Evolutionary conservation across 2,888 invertebrate species (phyloP).

Genomic region (Pristionchus fissidentatus): DNA sequence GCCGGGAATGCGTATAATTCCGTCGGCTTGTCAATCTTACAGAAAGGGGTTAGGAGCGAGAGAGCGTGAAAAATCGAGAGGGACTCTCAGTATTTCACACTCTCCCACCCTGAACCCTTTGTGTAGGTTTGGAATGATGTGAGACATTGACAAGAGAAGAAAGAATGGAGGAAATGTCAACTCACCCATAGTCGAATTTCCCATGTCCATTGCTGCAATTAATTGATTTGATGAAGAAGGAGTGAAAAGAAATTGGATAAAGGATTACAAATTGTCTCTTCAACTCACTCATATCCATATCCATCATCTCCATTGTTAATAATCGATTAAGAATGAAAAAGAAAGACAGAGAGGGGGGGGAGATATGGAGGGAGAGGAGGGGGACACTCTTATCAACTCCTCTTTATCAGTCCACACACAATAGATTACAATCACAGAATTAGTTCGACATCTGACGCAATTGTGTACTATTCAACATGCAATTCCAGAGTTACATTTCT

Average conservation of each 20-base stretch:
- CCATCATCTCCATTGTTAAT: neutral
- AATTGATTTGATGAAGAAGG: neutral
- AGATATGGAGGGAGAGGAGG: too few species aligned
- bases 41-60: too few species aligned
- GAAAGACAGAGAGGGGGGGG: neutral
- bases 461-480: too few species aligned
- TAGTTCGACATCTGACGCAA: neutral
- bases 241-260: neutral
- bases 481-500: too few species aligned
- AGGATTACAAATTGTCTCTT: neutral
- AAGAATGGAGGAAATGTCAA: neutral
- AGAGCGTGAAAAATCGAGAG: too few species aligned
- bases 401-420: neutral
- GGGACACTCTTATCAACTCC: neutral
- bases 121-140: neutral
- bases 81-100: too few species aligned
- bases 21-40: too few species aligned
- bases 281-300: constrained; percentile 5
- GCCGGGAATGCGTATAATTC: too few species aligned
- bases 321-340: too few species aligned
- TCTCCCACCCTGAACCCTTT: too few species aligned
- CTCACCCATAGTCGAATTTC: neutral
- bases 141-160: neutral
- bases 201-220: neutral
- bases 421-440: neutral